These are phyloP conservation scores for Arctocebus calabarensis DNA, from an alignment of 2,797 vertebrate genomes.

Conservation along the genomic window DNA sequence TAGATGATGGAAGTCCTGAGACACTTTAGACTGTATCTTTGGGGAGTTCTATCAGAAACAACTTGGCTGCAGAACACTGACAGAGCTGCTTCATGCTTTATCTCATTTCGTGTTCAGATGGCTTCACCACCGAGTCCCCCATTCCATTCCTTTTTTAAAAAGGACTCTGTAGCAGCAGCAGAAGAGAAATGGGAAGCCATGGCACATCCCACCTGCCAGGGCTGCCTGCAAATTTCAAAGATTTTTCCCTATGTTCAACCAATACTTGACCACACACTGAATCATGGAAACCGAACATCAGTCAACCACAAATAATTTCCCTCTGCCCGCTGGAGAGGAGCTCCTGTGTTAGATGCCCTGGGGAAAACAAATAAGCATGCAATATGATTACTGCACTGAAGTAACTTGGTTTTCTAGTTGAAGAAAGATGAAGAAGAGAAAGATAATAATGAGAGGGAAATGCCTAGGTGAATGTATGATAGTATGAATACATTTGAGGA, in stretches of 20 bases:
- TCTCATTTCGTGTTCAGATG: not conserved
- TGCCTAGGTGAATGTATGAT: not conserved
- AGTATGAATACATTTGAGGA: not conserved
- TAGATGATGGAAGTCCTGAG: not conserved
- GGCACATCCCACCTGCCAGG: not conserved
- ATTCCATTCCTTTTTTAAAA: not conserved
- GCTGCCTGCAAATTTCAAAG: conserved; percentile 24
- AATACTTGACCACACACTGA: conserved; percentile 65
- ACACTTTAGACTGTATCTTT: not conserved
- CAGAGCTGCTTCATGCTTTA: not conserved
- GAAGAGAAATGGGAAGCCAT: conserved; percentile 18
- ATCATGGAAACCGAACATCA: conserved; percentile 35
- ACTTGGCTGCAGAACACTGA: not conserved
- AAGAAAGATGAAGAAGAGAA: conserved; percentile 33
- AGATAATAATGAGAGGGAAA: conserved; percentile 25
- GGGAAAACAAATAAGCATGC: not conserved
- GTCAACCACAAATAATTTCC: conserved; percentile 54
- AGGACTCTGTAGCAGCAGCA: not conserved
- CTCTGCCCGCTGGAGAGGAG: not conserved
- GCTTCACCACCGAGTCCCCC: not conserved
- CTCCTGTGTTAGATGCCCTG: not conserved
- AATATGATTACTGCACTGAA: not conserved
- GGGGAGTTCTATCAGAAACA: not conserved
- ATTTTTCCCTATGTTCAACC: not conserved
- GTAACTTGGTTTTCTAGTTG: conserved; percentile 24